A percentile compares a stretch with the other conserved stretches of the same genome.
Conservation (phyloP, 2,113 vertebrate species). For the Oncorhynchus nerka region DNA sequence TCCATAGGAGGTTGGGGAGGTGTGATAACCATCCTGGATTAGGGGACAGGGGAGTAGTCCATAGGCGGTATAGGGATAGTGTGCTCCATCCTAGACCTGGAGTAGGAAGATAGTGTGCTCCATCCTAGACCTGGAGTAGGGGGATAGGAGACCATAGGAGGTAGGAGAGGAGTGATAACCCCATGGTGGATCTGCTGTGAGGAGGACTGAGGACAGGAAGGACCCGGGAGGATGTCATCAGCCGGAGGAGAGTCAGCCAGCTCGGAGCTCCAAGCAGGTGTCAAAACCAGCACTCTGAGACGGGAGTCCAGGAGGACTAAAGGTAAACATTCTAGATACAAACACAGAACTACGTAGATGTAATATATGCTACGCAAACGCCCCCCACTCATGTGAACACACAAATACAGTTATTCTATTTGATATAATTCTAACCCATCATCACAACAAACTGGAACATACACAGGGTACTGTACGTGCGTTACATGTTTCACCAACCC, state of each 20-base stretch:
- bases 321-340: constrained; percentile 71
- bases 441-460: background rate
- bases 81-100: no score
- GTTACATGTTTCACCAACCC: no score
- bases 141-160: constrained; percentile 25
- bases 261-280: constrained; percentile 97
- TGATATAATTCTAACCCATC: background rate
- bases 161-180: constrained; percentile 43
- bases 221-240: constrained; percentile 88
- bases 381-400: background rate
- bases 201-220: constrained; percentile 76
- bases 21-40: no score
- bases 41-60: no score
- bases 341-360: no score
- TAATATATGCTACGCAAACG: background rate
- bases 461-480: background rate
- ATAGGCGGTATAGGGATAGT: no score
- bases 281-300: constrained; percentile 92
- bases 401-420: background rate
- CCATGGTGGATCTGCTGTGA: constrained; percentile 72
- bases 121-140: constrained; percentile 15
- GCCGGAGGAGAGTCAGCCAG: constrained; percentile 84
- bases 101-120: background rate
- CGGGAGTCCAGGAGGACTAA: constrained; percentile 94
- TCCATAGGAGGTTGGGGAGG: no score